Conservation (phyloP, 2,888 invertebrate species). For the Lysandra coridon region DNA sequence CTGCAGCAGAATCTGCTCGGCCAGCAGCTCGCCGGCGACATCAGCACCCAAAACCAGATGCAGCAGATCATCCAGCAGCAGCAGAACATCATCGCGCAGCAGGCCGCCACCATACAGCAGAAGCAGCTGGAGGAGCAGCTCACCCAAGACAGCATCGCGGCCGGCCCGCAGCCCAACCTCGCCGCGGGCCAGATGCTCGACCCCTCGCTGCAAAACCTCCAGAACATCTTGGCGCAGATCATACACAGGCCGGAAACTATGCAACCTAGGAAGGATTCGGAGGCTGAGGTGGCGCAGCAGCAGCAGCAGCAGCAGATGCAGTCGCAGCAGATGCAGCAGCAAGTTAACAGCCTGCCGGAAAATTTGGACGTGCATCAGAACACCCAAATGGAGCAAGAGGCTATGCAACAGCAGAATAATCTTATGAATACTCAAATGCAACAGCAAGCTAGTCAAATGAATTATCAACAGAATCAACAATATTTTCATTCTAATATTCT, state of each 20-base stretch:
- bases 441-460: conserved; percentile 54
- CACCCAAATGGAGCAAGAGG: conserved; percentile 28
- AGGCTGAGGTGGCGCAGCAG: conserved; percentile 60
- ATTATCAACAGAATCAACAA: conserved; percentile 60
- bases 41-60: conserved; percentile 71
- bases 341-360: conserved; percentile 45
- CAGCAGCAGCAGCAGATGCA: conserved; percentile 42
- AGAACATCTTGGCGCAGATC: conserved; percentile 70
- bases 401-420: conserved; percentile 59
- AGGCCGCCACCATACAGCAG: conserved; percentile 73
- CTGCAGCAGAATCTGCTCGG: conserved; percentile 59
- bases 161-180: conserved; percentile 62
- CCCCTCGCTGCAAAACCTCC: conserved; percentile 76
- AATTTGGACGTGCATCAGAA: conserved; percentile 49
- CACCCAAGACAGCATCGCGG: conserved; percentile 62
- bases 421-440: conserved; percentile 60
- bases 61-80: conserved; percentile 77
- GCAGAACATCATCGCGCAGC: conserved; percentile 71
- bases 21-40: conserved; percentile 64
- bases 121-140: conserved; percentile 70
- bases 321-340: conserved; percentile 49
- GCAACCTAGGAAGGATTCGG: conserved; percentile 68
- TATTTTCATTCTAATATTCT: conserved; percentile 59
- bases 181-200: conserved; percentile 68
- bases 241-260: conserved; percentile 70